Evolutionary conservation across 2,797 vertebrate species (phyloP), one percentile per base, ranked within the genome.

Genomic region (Lacerta bilineata): DNA sequence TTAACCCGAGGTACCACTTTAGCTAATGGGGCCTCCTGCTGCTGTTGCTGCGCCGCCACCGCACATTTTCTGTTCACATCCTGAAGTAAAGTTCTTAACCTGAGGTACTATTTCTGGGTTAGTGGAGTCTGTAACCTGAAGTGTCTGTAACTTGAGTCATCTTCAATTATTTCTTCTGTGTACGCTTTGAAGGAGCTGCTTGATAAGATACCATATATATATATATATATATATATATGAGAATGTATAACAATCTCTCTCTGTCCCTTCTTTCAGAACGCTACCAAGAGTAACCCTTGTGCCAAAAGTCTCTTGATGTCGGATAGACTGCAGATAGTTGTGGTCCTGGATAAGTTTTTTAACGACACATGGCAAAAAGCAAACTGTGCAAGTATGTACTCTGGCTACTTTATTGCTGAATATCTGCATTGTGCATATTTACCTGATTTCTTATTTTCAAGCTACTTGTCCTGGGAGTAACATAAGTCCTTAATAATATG

Each of bases 321-420:
- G 17, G 98, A 99, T 81, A 97, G 98, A 75, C 95, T 99, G 88
- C 98, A 99, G 96, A 88, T 99, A 92, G 97, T 99, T 83, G 96
- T 96, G 89, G 93, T 95, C 76, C 96, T 99, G 27, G 97, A 96
- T 27, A 96, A 82, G 77, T 98, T 97, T 94, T 95, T 98, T 94
- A 72, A 96, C 0, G 93, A 95, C 1, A 96, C 98, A 2, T 99
- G 99, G 98, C 10, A 2, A 0, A 90, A 93, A 55, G 97, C 98
- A 59, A 92, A 91, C 81, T 99, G 99, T 87, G 81, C 95, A 80
- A 93, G 98, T 99, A 97, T 84, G 98, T 97, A 71, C 89, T 77
- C 87, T 1, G 84, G 18, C 89, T 84, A 76, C 90, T 90, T 94
- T 90, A 13, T 0, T 74, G 61, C 79, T 74, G 5, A 33, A 74